Evolutionary conservation across 2,888 invertebrate species (phyloP).

Genomic region (Ennomos fuscantarius): DNA sequence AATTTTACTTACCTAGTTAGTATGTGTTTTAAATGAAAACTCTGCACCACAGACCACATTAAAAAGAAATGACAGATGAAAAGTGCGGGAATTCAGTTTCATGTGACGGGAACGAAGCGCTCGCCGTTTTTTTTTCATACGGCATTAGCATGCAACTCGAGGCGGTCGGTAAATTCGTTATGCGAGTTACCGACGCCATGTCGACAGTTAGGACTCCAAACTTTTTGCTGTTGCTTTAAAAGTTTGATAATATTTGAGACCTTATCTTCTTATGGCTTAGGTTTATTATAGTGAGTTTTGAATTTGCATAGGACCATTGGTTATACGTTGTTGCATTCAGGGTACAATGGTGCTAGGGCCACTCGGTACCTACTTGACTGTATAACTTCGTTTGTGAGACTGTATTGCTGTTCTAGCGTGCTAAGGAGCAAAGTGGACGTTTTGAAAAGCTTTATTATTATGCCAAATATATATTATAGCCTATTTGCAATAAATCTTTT

Average conservation of each 20-base stretch:
- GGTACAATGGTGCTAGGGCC: slow-evolving; percentile 70
- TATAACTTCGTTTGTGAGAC: slow-evolving; percentile 81
- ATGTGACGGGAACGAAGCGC: slow-evolving; percentile 53
- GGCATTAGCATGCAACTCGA: slow-evolving; percentile 76
- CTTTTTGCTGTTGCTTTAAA: slow-evolving; percentile 18
- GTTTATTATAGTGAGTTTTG: slow-evolving; percentile 18
- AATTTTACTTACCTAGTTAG: too few species aligned
- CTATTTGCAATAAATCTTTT: too few species aligned
- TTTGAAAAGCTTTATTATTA: neutral
- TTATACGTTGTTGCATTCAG: slow-evolving; percentile 27
- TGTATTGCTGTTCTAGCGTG: slow-evolving; percentile 48
- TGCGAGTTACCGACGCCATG: slow-evolving; percentile 49
- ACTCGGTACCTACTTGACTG: slow-evolving; percentile 84
- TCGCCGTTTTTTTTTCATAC: slow-evolving; percentile 44
- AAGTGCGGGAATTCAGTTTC: slow-evolving; percentile 54
- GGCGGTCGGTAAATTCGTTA: slow-evolving; percentile 72
- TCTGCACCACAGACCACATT: slow-evolving; percentile 4
- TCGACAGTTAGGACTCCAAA: slow-evolving; percentile 27
- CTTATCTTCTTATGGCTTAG: slow-evolving; percentile 3
- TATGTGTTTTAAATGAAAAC: neutral
- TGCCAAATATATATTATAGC: too few species aligned
- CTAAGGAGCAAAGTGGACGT: slow-evolving; percentile 38
- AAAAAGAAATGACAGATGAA: slow-evolving; percentile 47
- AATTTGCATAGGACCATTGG: slow-evolving; percentile 6
- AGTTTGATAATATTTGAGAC: slow-evolving; percentile 7